Evolutionary conservation across 2,797 vertebrate genomes (phyloP).

Genomic region (Coracias cyanogaster): DNA sequence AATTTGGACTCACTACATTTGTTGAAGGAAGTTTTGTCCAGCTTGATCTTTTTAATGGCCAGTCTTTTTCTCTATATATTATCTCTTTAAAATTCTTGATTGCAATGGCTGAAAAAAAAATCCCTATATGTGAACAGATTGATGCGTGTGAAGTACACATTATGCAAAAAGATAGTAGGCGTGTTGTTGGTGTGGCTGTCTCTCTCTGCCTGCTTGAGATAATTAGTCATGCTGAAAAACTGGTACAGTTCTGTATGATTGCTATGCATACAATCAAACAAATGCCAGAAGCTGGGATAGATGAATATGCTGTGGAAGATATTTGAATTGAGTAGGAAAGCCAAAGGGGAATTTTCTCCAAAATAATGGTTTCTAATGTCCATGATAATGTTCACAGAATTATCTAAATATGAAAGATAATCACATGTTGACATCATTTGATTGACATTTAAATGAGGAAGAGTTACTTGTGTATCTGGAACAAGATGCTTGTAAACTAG

Average conservation of each 20-base stretch:
- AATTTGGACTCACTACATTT: neutral
- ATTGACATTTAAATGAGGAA: constrained; percentile 30
- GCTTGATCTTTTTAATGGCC: neutral
- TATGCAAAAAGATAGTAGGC: constrained; percentile 34
- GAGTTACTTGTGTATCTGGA: neutral
- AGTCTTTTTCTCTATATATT: neutral
- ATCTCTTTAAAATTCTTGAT: constrained; percentile 16
- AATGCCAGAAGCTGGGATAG: constrained; percentile 1
- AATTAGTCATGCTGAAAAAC: constrained; percentile 64
- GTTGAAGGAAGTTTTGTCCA: neutral
- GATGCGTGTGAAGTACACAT: constrained; percentile 33
- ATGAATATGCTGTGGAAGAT: neutral
- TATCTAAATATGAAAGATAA: neutral
- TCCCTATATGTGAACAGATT: constrained; percentile 24
- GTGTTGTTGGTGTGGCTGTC: constrained; percentile 48
- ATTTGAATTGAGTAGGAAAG: neutral
- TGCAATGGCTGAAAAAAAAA: neutral
- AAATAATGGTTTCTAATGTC: neutral
- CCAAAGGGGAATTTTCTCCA: neutral
- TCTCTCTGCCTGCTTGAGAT: neutral
- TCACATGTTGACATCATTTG: neutral
- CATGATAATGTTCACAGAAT: neutral
- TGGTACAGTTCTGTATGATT: constrained; percentile 5
- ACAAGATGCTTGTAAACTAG: constrained; percentile 23
- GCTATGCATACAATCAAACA: neutral